Evolutionary conservation across 2,113 vertebrate genomes (phyloP), one percentile per base, ranked within the genome.

Genomic region (Tamias sibiricus): DNA sequence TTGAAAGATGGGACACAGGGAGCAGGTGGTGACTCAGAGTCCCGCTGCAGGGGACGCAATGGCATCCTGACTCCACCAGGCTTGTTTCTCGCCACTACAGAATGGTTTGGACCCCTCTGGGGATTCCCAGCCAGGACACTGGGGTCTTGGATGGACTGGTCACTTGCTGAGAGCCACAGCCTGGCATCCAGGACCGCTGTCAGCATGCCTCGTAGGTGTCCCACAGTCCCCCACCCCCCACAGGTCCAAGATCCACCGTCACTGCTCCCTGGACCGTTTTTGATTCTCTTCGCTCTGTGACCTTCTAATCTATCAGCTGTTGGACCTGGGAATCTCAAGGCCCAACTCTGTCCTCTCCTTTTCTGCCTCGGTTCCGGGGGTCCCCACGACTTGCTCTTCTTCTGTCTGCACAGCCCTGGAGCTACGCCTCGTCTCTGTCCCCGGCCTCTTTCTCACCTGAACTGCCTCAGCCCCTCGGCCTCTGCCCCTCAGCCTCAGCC

Each of bases 121-220:
- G 35, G 35, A 42, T 62, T 37, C 37, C 76, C 57, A 32, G 71
- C 6, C 19, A 49, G 62, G 64, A 57, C 4, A 24, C 35, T 12
- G 9, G 11, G 24, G 1, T 62, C 74, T 66, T 1, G 2, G 14
- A 28, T 37, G 8, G 24, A 37, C 7, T 26, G 59, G 24, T 40
- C 64, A 8, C 1, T 0, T 0, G 0, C 47, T 44, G 47, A 83
- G 69, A 52, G n/a, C 68, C 44, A 12, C 3, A 4, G 57, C 80
- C 87, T 64, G 52, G 13, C 19, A 0, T 76, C 26, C 72, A 30
- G 0, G 13, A 52, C 40, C 32, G 8, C 44, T 64, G 16, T 14
- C 7, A 30, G 32, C 0, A 0, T 84, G 19, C 89, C 9, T 52
- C 52, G 82, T 82, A 97, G 80, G 66, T n/a, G 74, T 90, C 14